Evolutionary conservation across 2,797 vertebrate species (phyloP), one percentile per base, ranked within the genome.

Genomic region (Phoxinus dragarum): DNA sequence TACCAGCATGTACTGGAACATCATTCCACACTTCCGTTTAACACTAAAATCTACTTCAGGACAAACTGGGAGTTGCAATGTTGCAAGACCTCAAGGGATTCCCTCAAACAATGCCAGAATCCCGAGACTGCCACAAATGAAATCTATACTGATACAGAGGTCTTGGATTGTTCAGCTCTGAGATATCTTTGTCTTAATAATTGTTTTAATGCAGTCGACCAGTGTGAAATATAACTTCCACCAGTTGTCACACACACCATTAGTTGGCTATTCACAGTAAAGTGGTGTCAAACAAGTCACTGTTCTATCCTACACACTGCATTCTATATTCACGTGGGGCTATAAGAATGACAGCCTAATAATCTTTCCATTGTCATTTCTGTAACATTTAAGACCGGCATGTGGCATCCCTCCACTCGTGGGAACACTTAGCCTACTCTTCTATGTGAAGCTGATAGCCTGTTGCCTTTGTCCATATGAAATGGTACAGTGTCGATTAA

Each of bases 311-410:
- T 82, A 88, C 86, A 69, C 78, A 49, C 34, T 74, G 27, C 81
- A 86, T 88, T 88, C 84, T 89, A 61, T 42, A 59, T 81, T 44
- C 52, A 36, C 61, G 87, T 75, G 75, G 68, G 68, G 12, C 54
- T 67, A 27, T 56, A 56, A 40, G 54, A 86, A 27, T 52, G 66
- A 75, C 81, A 80, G 84, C 23, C 80, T 34, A 59, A 86, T 82
- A 85, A 80, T 56, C 36, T 54, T 80, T 77, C 84, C 69, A 67
- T 84, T 80, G 84, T 86, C 27, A 76, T 77, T 64, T 81, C 56
- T 79, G 68, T 16, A 44, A 68, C 61, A 56, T 75, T 21, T 5
- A 75, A 69, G 82, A 81, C 66, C 8, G 78, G 49, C 27, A 47
- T 52, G 31, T 23, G 44, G 71, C 69, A 71, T 71, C 64, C 16